Conservation (phyloP, 2,113 vertebrate genomes). For the Sceloporus undulatus region DNA sequence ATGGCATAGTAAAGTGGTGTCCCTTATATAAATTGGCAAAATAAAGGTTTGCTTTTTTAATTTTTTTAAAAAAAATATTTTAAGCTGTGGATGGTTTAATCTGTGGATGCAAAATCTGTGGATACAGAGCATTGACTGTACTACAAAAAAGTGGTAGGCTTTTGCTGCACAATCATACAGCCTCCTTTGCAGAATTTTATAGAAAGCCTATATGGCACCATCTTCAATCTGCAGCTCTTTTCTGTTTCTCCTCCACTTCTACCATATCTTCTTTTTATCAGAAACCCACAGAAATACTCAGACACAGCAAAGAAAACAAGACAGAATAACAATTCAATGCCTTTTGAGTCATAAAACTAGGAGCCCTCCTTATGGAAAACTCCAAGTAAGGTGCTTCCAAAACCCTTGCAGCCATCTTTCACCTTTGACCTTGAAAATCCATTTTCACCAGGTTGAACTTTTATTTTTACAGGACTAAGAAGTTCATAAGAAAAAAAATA, state of each 20-base stretch:
- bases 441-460: neutral
- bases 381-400: neutral
- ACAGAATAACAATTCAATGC: neutral
- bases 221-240: neutral
- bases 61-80: no score
- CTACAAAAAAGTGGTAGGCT: no score
- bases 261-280: neutral
- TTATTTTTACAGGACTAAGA: neutral
- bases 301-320: neutral
- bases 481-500: neutral
- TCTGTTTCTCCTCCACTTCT: neutral
- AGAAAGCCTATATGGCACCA: neutral
- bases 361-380: neutral
- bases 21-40: no score
- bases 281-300: no score
- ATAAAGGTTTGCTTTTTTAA: no score
- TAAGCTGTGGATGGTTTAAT: no score
- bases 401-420: neutral
- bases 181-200: no score
- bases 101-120: no score
- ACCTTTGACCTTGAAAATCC: neutral
- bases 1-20: no score
- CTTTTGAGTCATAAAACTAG: neutral
- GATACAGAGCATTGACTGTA: no score
- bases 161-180: no score